Conservation (phyloP, 2,797 vertebrate genomes). For the Salarias fasciatus region DNA sequence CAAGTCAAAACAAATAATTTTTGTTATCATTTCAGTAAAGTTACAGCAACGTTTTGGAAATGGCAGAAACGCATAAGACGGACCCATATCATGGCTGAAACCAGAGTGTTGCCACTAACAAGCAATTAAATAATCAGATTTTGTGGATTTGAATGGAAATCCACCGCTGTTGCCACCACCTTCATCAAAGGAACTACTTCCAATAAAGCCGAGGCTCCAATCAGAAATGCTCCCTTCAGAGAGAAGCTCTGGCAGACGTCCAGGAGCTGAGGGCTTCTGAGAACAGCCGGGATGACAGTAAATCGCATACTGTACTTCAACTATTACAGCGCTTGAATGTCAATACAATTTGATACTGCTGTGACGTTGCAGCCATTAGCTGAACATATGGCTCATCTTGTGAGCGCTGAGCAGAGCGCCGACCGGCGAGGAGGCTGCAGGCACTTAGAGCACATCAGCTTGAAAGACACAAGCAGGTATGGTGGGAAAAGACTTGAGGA, state of each 20-base stretch:
- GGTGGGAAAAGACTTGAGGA: slow-evolving; percentile 35
- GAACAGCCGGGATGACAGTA: slow-evolving; percentile 44
- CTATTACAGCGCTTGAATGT: slow-evolving; percentile 23
- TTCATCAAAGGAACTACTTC: slow-evolving; percentile 57
- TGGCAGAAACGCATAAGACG: no score
- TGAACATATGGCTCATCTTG: slow-evolving; percentile 36
- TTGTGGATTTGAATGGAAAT: slow-evolving; percentile 54
- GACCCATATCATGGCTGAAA: no score
- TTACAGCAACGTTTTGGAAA: no score
- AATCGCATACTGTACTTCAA: slow-evolving; percentile 65
- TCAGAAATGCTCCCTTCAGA: slow-evolving; percentile 22
- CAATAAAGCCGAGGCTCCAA: slow-evolving; percentile 66
- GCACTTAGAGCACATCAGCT: slow-evolving; percentile 31
- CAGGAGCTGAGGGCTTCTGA: slow-evolving; percentile 53
- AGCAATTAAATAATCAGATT: slow-evolving; percentile 33
- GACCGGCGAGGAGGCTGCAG: slow-evolving; percentile 32
- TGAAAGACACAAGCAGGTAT: slow-evolving; percentile 41
- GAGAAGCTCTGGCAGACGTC: slow-evolving; percentile 38
- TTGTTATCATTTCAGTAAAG: no score
- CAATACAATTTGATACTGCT: slow-evolving; percentile 43
- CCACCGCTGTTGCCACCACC: slow-evolving; percentile 47
- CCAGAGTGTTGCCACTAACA: slow-evolving; percentile 20
- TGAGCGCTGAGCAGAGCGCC: slow-evolving; percentile 1
- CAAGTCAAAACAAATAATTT: no score
- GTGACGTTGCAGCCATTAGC: slow-evolving; percentile 57